Percentiles rank a stretch among this genome's conserved stretches.
phyloP scores from a whole-genome alignment of 2,797 vertebrate genomes.

The Coranthus polyacanthus region DNA sequence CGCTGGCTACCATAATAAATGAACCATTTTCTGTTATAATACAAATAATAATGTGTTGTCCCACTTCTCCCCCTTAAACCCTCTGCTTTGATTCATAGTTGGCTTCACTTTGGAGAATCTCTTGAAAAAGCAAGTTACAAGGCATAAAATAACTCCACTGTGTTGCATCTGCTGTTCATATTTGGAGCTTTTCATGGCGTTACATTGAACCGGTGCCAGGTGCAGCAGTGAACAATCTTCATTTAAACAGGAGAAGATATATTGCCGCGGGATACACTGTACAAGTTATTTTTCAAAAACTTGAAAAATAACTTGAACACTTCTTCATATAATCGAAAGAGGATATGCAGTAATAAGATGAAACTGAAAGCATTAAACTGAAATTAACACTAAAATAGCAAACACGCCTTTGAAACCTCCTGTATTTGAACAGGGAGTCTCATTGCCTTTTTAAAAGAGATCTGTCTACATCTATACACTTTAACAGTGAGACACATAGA shows the following conservation, averaged over 20 bases:
- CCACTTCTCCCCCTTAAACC: slow-evolving; percentile 27
- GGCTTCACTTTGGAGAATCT: slow-evolving; percentile 19
- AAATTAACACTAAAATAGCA: slow-evolving; percentile 1
- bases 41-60: slow-evolving; percentile 59
- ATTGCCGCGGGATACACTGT: slow-evolving; percentile 6
- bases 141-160: too few species aligned
- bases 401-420: not conserved
- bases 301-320: not conserved
- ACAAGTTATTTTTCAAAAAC: not conserved
- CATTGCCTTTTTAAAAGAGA: too few species aligned
- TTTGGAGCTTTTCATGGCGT: slow-evolving; percentile 2
- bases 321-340: slow-evolving; percentile 9
- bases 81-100: slow-evolving; percentile 18
- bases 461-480: too few species aligned
- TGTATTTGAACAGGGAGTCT: too few species aligned
- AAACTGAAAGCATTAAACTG: too few species aligned
- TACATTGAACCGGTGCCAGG: slow-evolving; percentile 5
- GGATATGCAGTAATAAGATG: not conserved
- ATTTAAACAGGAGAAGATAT: not conserved
- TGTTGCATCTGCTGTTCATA: not conserved
- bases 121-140: not conserved
- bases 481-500: too few species aligned
- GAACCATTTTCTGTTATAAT: slow-evolving; percentile 58
- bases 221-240: not conserved
- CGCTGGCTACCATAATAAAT: slow-evolving; percentile 50